Percentiles rank a stretch among this genome's conserved stretches.
Conservation (phyloP, 2,113 vertebrate species). For the Condylura cristata region DNA sequence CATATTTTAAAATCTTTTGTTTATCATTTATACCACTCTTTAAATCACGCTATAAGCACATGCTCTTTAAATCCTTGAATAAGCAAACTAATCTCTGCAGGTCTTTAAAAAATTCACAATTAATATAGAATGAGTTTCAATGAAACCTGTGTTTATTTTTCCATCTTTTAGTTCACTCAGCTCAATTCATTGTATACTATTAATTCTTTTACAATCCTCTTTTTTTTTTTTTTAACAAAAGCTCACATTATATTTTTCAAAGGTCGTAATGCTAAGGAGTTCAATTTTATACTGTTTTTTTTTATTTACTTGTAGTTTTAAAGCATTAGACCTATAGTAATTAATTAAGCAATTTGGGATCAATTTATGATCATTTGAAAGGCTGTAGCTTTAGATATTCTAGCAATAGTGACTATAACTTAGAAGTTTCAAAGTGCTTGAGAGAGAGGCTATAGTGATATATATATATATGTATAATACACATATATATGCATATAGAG, state of each 20-base stretch:
- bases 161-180: not conserved
- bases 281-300: conserved; percentile 24
- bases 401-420: not conserved
- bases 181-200: conserved; percentile 38
- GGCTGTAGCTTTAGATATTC: not conserved
- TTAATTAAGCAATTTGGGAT: not conserved
- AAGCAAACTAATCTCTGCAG: not conserved
- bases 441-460: not conserved
- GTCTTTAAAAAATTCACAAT: conserved; percentile 38
- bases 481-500: not conserved
- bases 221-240: not conserved
- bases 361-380: not conserved
- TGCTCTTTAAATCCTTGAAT: conserved; percentile 22
- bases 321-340: not conserved
- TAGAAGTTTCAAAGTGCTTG: not conserved
- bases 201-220: not conserved
- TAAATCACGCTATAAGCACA: conserved; percentile 40
- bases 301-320: not conserved
- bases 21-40: conserved; percentile 58
- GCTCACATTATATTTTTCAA: not conserved
- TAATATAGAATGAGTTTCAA: conserved; percentile 32
- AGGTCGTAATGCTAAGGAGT: not conserved
- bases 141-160: conserved; percentile 39
- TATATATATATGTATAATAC: not conserved
- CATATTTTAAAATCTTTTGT: conserved; percentile 55